These are phyloP conservation scores for Prosapia bicincta DNA, from an alignment of 2,888 invertebrate species.

Conservation along the genomic window DNA sequence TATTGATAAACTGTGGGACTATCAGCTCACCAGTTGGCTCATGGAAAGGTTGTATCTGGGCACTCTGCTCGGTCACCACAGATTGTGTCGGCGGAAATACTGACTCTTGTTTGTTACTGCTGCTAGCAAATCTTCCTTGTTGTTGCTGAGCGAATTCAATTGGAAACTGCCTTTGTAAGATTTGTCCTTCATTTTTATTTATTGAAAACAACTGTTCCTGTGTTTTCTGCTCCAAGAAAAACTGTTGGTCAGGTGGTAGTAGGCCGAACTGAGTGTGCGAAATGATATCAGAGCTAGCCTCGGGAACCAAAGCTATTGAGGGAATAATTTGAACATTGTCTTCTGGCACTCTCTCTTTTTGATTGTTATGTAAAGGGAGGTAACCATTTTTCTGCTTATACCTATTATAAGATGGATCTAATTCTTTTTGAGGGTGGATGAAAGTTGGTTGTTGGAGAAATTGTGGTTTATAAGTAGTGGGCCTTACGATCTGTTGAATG, in stretches of 20 bases:
- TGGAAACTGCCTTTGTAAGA: background rate
- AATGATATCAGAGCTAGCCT: conserved; percentile 9
- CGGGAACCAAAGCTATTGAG: conserved; percentile 33
- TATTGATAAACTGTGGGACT: conserved; percentile 8
- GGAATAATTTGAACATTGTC: conserved; percentile 36
- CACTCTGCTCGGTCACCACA: background rate
- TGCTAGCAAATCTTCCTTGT: background rate
- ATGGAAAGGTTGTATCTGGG: background rate
- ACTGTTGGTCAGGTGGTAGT: conserved; percentile 19
- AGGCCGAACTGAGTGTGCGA: conserved; percentile 13
- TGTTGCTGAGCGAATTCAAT: background rate
- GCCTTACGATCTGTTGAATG: conserved; percentile 42
- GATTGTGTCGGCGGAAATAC: background rate
- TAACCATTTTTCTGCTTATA: conserved; percentile 28
- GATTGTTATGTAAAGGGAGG: conserved; percentile 16
- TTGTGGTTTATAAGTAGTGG: conserved; percentile 48
- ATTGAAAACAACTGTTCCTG: background rate
- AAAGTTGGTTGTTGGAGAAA: conserved; percentile 33
- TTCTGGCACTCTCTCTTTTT: background rate
- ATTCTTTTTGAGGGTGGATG: conserved; percentile 35
- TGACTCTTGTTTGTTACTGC: background rate
- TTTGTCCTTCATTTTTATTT: background rate
- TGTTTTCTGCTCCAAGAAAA: background rate
- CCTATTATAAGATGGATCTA: conserved; percentile 25
- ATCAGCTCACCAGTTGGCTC: background rate